Conservation (phyloP, 2,113 vertebrate genomes). For the Petrocephalus microphthalmus region DNA sequence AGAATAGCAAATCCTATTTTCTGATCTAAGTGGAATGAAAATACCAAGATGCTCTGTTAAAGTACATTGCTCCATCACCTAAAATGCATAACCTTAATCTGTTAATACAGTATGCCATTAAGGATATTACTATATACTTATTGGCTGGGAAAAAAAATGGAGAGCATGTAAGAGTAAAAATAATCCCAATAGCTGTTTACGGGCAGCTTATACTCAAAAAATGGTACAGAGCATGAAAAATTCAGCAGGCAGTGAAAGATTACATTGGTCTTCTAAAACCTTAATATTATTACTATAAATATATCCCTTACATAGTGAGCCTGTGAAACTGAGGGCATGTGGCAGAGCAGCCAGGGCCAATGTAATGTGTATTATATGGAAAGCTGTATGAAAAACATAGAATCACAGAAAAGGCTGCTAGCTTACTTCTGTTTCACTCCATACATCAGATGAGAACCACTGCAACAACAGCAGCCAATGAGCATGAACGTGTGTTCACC, state of each 20-base stretch:
- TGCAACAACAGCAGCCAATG: background rate
- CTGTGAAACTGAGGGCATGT: background rate
- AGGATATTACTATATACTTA: background rate
- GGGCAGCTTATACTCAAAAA: background rate
- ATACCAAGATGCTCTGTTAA: background rate
- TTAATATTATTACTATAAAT: background rate
- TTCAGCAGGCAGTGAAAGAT: background rate
- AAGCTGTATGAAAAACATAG: background rate
- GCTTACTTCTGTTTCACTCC: background rate
- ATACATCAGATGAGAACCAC: background rate
- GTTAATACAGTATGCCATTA: background rate
- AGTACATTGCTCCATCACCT: background rate
- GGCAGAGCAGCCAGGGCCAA: background rate
- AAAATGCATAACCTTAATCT: background rate
- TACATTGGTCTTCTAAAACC: constrained; percentile 8
- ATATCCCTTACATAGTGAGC: background rate
- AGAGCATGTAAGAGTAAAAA: background rate
- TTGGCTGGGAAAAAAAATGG: background rate
- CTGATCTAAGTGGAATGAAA: background rate
- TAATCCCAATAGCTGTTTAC: background rate
- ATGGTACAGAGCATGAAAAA: constrained; percentile 10
- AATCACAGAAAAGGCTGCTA: no score
- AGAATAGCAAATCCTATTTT: background rate
- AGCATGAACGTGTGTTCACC: background rate
- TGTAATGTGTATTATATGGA: background rate